Percentiles rank a stretch among this genome's conserved stretches.
Conservation (phyloP, 2,888 invertebrate species). For the Drosophila rellima region DNA sequence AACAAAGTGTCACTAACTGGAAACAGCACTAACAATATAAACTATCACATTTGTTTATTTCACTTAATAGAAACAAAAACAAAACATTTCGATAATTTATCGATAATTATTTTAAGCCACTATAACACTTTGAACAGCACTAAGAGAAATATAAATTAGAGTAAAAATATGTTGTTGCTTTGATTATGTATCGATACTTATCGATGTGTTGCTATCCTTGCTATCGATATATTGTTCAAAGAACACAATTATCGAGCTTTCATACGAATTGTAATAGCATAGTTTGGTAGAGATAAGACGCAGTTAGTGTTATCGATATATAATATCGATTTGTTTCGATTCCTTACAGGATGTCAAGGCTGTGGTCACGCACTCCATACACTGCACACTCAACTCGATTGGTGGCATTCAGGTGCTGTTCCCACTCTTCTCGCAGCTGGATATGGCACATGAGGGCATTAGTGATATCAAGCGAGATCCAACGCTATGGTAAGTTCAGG, state of each 20-base stretch:
- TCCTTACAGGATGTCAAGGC: conserved; percentile 96
- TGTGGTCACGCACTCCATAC: conserved; percentile 99
- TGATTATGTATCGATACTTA: background rate
- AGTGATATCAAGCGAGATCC: conserved; percentile 94
- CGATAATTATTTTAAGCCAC: background rate
- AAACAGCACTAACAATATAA: no score
- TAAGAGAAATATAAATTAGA: no score
- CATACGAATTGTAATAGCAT: no score
- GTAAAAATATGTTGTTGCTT: no score
- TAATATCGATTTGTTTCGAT: background rate
- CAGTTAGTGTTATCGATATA: no score
- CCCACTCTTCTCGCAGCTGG: conserved; percentile 98
- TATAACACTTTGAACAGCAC: no score
- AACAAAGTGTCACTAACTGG: no score
- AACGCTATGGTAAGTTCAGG: conserved; percentile 91
- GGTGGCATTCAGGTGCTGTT: conserved; percentile 99
- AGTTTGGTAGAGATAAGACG: no score
- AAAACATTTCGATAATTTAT: background rate
- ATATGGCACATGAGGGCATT: conserved; percentile 95
- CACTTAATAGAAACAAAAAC: no score
- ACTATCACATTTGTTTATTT: no score
- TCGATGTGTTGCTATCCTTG: background rate
- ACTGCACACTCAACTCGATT: conserved; percentile 99
- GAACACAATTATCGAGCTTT: no score
- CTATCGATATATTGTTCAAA: no score